phyloP scores from a whole-genome alignment of 2,797 vertebrate genomes.

The Oophaga sylvatica region DNA sequence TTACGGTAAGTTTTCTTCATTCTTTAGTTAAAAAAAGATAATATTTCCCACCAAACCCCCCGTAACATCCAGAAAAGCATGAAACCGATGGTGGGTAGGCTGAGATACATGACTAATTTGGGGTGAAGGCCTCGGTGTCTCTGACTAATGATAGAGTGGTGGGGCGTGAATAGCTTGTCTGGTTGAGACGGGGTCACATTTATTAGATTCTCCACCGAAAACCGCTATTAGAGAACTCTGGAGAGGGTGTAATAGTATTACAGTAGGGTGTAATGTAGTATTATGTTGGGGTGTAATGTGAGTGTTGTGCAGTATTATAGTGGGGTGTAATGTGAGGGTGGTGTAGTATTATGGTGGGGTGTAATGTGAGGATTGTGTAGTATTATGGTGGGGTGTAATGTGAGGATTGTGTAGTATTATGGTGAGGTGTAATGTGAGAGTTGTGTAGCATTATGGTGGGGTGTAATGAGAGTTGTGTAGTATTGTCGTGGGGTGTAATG shows the following conservation, averaged over 20 bases:
- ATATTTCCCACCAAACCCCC: conserved; percentile 15
- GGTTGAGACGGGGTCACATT: neutral
- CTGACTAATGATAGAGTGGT: neutral
- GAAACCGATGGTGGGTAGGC: too few relatives aligned
- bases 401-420: too few relatives aligned
- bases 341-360: too few relatives aligned
- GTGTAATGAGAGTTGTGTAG: too few relatives aligned
- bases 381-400: neutral
- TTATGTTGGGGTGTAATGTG: neutral
- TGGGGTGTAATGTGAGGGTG: too few relatives aligned
- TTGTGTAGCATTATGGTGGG: too few relatives aligned
- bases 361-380: neutral
- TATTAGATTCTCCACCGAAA: neutral
- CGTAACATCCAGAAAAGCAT: neutral
- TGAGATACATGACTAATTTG: neutral
- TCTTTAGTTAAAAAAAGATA: neutral
- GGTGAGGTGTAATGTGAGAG: too few relatives aligned
- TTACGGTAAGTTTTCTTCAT: neutral
- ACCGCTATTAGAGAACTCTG: neutral
- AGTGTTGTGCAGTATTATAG: neutral
- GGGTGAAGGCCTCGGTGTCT: neutral
- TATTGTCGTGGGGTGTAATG: too few relatives aligned
- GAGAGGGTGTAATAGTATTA: neutral
- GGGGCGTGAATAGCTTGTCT: too few relatives aligned
- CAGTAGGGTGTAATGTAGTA: neutral